These are phyloP conservation scores for Spea multiplicata DNA, from an alignment of 2,113 vertebrate genomes.

Conservation along the genomic window DNA sequence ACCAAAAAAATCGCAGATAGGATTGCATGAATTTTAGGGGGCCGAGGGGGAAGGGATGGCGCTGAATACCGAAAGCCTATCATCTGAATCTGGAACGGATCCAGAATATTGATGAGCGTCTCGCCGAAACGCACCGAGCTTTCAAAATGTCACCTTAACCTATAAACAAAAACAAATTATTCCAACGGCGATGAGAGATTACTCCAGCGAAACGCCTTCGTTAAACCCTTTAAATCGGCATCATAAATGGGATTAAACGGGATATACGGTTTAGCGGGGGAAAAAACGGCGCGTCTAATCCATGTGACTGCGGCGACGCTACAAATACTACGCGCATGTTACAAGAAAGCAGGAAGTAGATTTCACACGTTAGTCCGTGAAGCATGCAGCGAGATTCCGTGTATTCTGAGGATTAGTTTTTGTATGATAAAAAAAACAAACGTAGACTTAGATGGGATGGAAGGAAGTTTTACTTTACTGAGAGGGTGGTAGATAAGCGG, in stretches of 20 bases:
- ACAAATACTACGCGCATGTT: background rate
- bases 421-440: no score
- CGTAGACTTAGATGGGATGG: no score
- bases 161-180: constrained; percentile 41
- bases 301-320: background rate
- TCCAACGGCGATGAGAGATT: constrained; percentile 24
- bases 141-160: constrained; percentile 24
- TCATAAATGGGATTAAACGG: constrained; percentile 1
- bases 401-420: background rate
- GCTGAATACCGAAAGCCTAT: constrained; percentile 14
- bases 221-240: constrained; percentile 36
- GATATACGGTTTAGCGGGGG: background rate
- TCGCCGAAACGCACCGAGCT: constrained; percentile 11
- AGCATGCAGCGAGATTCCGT: background rate
- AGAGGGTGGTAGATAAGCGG: no score
- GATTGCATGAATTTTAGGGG: no score
- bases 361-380: background rate
- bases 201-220: constrained; percentile 18
- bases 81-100: constrained; percentile 11
- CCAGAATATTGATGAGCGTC: constrained; percentile 32
- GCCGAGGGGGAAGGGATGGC: background rate
- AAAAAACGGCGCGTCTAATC: background rate
- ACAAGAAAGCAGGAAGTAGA: background rate
- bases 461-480: no score
- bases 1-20: no score